These are phyloP conservation scores for Nesogale talazaci DNA, from an alignment of 2,113 vertebrate species.

Conservation along the genomic window DNA sequence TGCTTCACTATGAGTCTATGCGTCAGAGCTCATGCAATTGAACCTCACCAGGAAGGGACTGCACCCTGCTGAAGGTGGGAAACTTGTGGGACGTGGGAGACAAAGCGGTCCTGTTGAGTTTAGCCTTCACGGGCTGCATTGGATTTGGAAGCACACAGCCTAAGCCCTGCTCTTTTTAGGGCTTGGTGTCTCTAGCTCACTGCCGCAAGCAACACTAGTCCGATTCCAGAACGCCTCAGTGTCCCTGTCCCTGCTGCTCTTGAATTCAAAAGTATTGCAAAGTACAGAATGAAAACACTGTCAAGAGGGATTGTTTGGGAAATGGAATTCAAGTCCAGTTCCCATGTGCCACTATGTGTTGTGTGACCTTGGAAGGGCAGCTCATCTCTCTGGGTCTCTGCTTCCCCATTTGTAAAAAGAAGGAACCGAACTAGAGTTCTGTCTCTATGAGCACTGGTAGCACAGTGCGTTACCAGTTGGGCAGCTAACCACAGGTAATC, in stretches of 20 bases:
- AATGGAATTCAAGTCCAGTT: background rate
- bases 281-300: background rate
- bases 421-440: background rate
- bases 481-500: too few relatives aligned
- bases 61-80: background rate
- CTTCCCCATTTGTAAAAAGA: background rate
- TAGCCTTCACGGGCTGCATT: too few relatives aligned
- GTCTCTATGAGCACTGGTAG: background rate
- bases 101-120: background rate
- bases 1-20: too few relatives aligned
- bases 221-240: background rate
- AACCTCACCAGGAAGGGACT: too few relatives aligned
- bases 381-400: background rate
- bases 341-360: background rate
- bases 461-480: too few relatives aligned
- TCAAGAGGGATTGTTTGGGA: background rate
- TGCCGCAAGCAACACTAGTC: background rate
- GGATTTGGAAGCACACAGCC: background rate
- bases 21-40: too few relatives aligned
- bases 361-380: background rate
- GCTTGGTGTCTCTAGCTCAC: background rate
- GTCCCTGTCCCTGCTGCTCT: background rate
- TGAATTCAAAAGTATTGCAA: background rate
- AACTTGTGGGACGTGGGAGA: background rate
- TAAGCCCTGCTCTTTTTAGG: background rate